Percentiles rank a stretch among this genome's conserved stretches.
phyloP scores from a whole-genome alignment of 2,797 vertebrate species.

The Ataeniobius toweri region DNA sequence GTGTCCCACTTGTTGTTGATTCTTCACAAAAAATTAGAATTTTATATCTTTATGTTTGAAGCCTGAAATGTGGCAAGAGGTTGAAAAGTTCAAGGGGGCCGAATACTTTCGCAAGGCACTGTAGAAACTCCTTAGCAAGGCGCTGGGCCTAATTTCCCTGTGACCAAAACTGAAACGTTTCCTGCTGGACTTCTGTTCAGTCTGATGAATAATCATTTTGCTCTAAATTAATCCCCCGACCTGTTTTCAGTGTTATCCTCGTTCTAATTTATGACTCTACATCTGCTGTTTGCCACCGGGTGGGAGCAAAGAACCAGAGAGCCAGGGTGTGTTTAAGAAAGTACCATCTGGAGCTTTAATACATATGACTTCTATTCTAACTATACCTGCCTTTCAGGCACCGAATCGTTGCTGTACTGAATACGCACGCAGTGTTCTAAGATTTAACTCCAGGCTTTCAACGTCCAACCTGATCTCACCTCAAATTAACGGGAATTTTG shows the following conservation, averaged over 20 bases:
- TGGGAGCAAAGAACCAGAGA: conserved; percentile 13
- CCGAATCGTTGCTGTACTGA: not conserved
- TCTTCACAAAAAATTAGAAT: too few species aligned
- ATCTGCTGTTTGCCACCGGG: conserved; percentile 12
- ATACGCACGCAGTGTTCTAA: too few species aligned
- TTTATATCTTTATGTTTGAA: too few species aligned
- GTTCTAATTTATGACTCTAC: not conserved
- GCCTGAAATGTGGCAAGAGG: too few species aligned
- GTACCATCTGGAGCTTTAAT: not conserved
- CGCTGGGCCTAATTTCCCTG: not conserved
- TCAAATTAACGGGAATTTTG: too few species aligned
- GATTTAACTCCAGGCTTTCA: not conserved
- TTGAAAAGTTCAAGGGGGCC: too few species aligned
- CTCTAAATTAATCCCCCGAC: not conserved
- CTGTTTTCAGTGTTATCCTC: not conserved
- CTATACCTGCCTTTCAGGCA: not conserved
- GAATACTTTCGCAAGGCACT: not conserved
- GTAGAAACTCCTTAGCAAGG: not conserved
- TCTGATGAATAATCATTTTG: not conserved
- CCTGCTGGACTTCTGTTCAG: not conserved
- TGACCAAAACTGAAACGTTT: not conserved
- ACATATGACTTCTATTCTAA: not conserved
- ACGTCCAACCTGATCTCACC: not conserved
- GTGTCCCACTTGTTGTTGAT: too few species aligned
- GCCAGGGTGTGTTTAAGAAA: not conserved